A percentile compares a stretch with the other conserved stretches of the same genome.
Evolutionary conservation across 2,797 vertebrate species (phyloP).

Genomic region (Spea hammondii): DNA sequence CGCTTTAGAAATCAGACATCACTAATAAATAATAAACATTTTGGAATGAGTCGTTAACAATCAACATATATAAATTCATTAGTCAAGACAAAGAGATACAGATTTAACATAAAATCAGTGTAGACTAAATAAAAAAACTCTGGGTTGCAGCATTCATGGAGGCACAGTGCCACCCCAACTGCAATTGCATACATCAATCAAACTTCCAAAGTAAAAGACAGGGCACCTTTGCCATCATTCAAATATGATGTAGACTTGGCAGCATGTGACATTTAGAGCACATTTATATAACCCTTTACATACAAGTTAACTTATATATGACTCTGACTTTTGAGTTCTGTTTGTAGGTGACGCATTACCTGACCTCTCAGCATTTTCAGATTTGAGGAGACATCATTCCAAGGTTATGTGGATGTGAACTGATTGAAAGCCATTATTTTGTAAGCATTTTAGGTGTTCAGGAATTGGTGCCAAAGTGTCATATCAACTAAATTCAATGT

Average conservation of each 20-base stretch:
- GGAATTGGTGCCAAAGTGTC: too few relatives aligned
- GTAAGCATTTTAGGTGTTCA: too few relatives aligned
- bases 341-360: slow-evolving; percentile 10
- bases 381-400: slow-evolving; percentile 15
- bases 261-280: slow-evolving; percentile 31
- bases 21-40: too few relatives aligned
- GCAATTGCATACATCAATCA: slow-evolving; percentile 33
- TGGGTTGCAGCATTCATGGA: neutral
- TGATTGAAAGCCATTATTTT: too few relatives aligned
- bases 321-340: slow-evolving; percentile 1
- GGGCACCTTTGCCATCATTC: slow-evolving; percentile 47
- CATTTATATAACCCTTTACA: slow-evolving; percentile 39
- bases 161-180: neutral
- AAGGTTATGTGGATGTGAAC: neutral
- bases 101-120: too few relatives aligned
- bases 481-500: too few relatives aligned
- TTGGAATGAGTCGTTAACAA: too few relatives aligned
- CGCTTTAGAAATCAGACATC: too few relatives aligned
- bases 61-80: too few relatives aligned
- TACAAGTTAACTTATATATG: slow-evolving; percentile 24
- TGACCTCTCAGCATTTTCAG: slow-evolving; percentile 19
- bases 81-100: too few relatives aligned
- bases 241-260: slow-evolving; percentile 28
- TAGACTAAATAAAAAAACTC: neutral
- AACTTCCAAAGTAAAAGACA: slow-evolving; percentile 21